phyloP scores from a whole-genome alignment of 2,888 invertebrate species.

The Sycophila texana region DNA sequence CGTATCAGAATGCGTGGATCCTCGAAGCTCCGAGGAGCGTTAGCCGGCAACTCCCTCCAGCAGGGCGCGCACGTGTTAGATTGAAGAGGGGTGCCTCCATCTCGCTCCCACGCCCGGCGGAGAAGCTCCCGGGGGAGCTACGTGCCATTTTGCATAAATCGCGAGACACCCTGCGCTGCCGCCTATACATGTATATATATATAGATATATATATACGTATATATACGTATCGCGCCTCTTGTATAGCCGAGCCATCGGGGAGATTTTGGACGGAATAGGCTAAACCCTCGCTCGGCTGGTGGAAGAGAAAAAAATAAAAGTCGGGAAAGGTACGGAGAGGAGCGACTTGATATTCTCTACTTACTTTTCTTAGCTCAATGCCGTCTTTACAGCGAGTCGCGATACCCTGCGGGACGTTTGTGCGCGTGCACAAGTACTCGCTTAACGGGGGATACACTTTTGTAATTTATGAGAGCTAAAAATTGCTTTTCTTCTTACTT shows the following conservation, averaged over 20 bases:
- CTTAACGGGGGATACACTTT: constrained; percentile 12
- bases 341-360: constrained; percentile 63
- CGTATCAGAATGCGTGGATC: background rate
- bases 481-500: constrained; percentile 14
- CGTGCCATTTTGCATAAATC: constrained; percentile 75
- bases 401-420: constrained; percentile 28
- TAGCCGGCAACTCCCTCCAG: background rate
- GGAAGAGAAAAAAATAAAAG: constrained; percentile 28
- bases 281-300: constrained; percentile 60
- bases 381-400: constrained; percentile 49
- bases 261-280: constrained; percentile 70
- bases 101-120: constrained; percentile 55
- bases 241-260: constrained; percentile 67
- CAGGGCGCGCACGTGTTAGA: constrained; percentile 69
- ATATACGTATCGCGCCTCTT: constrained; percentile 34
- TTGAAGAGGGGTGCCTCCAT: constrained; percentile 66
- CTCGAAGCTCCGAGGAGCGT: background rate
- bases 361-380: constrained; percentile 54
- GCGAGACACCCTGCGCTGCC: constrained; percentile 70
- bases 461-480: constrained; percentile 25
- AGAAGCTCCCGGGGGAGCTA: constrained; percentile 70
- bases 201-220: no score
- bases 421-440: background rate
- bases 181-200: background rate
- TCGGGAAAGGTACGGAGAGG: constrained; percentile 45